A percentile compares a stretch with the other conserved stretches of the same genome.
Evolutionary conservation across 2,113 vertebrate genomes (phyloP).

Genomic region (Thermophis baileyi): DNA sequence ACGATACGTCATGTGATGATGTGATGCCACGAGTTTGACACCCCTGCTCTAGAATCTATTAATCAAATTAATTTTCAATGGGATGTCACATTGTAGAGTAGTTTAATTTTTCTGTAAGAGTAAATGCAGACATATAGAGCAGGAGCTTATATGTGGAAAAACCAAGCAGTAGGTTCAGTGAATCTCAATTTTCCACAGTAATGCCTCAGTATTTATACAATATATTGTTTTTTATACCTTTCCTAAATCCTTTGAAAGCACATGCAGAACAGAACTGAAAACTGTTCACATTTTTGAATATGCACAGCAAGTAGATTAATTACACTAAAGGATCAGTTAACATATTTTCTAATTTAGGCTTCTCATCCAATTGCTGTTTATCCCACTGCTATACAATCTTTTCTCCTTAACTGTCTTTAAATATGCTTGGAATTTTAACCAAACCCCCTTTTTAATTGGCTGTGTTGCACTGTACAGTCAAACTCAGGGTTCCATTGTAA

Average conservation of each 20-base stretch:
- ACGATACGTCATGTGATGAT: too few relatives aligned
- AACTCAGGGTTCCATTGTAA: slow-evolving; percentile 20
- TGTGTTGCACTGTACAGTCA: neutral
- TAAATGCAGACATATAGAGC: neutral
- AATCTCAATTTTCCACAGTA: neutral
- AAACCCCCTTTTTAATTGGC: slow-evolving; percentile 14
- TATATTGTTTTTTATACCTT: neutral
- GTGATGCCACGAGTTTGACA: too few relatives aligned
- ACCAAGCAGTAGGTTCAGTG: neutral
- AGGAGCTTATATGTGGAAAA: neutral
- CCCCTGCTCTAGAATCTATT: neutral
- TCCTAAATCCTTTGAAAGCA: neutral
- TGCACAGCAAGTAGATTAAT: neutral
- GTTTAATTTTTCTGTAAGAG: neutral
- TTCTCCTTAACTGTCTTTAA: slow-evolving; percentile 3
- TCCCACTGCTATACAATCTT: neutral
- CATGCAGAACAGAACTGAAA: neutral
- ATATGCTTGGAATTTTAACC: slow-evolving; percentile 19
- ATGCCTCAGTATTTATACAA: neutral
- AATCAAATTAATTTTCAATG: neutral
- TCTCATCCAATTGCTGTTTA: neutral
- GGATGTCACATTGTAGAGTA: neutral
- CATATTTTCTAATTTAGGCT: neutral
- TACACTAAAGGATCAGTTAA: neutral
- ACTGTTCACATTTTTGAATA: neutral